A percentile compares a stretch with the other conserved stretches of the same genome.
Evolutionary conservation across 2,888 invertebrate species (phyloP).

Genomic region (Drosophila falleni): DNA sequence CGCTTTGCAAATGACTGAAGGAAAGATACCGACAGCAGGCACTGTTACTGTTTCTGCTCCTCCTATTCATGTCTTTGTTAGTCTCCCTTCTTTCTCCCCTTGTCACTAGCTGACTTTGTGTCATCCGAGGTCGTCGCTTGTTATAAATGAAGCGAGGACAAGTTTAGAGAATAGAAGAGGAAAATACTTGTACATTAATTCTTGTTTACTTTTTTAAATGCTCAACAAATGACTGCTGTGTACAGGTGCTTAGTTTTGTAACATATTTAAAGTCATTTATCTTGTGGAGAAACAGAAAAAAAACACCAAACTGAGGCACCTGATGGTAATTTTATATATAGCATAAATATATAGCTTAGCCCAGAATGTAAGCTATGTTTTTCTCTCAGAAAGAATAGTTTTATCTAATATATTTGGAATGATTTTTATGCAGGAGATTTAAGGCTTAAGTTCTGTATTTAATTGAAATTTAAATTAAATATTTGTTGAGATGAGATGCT

Average conservation of each 20-base stretch:
- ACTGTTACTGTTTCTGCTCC: conserved; percentile 11
- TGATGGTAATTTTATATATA: not conserved
- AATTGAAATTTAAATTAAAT: no score
- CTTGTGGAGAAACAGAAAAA: conserved; percentile 26
- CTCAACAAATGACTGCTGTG: conserved; percentile 60
- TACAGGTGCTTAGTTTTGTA: conserved; percentile 24
- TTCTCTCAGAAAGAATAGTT: not conserved
- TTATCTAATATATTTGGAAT: not conserved
- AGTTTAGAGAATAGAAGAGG: conserved; percentile 23
- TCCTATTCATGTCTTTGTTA: conserved; percentile 39
- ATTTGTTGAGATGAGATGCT: no score
- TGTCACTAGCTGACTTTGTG: conserved; percentile 43
- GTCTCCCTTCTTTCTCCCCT: conserved; percentile 10
- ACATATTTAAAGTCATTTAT: conserved; percentile 52
- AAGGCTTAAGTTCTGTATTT: not conserved
- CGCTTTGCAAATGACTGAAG: conserved; percentile 66
- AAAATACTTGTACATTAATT: conserved; percentile 58
- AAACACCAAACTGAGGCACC: conserved; percentile 16
- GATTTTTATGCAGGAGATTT: not conserved
- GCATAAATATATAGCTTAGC: not conserved
- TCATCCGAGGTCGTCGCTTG: conserved; percentile 47
- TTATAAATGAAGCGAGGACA: conserved; percentile 67
- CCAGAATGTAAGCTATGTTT: not conserved
- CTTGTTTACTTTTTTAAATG: conserved; percentile 72
- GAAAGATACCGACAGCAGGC: conserved; percentile 27